Evolutionary conservation across 2,113 vertebrate genomes (phyloP).

Genomic region (Argyrosomus japonicus): DNA sequence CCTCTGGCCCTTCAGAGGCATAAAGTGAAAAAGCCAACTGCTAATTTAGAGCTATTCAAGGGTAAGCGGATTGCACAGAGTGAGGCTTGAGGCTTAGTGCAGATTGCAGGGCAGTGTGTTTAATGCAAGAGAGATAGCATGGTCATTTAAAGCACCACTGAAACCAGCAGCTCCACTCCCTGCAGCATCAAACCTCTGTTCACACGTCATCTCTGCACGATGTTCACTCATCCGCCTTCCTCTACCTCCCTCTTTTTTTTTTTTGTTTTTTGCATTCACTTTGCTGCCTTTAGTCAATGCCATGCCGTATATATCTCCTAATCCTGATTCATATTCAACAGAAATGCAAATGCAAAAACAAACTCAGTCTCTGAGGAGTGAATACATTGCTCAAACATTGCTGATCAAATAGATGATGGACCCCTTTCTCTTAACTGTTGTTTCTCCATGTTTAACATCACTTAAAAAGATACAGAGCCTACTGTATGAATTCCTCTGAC

Average conservation of each 20-base stretch:
- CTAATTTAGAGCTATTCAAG: conserved; percentile 78
- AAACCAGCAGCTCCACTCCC: conserved; percentile 62
- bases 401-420: conserved; percentile 20
- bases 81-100: conserved; percentile 77
- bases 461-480: neutral
- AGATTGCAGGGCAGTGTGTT: conserved; percentile 78
- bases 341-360: conserved; percentile 23
- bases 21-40: conserved; percentile 74
- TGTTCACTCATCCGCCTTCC: conserved; percentile 23
- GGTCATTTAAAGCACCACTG: conserved; percentile 75
- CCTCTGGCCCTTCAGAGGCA: conserved; percentile 64
- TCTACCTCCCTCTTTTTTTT: neutral
- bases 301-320: neutral
- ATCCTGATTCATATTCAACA: conserved; percentile 18
- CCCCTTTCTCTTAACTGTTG: neutral
- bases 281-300: neutral
- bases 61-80: conserved; percentile 78
- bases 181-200: conserved; percentile 45
- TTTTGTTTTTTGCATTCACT: neutral
- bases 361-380: neutral
- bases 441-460: neutral
- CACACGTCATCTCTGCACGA: neutral
- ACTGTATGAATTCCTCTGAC: neutral
- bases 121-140: conserved; percentile 73
- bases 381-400: neutral